Conservation (phyloP, 2,888 invertebrate species). For the Heliconius hortense region DNA sequence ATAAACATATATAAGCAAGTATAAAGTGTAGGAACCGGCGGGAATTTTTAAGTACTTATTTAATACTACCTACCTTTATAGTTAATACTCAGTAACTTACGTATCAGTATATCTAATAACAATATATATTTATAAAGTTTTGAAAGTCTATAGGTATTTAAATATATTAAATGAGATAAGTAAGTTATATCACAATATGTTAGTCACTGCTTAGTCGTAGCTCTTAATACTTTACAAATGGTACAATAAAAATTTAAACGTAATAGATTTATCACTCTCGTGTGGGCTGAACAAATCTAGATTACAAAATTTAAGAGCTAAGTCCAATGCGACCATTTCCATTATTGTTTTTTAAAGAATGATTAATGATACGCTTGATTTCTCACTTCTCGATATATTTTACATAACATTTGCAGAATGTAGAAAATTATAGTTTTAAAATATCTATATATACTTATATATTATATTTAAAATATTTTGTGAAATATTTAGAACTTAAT, state of each 20-base stretch:
- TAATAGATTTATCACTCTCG: slow-evolving; percentile 7
- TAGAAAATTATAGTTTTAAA: not conserved
- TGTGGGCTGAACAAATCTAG: slow-evolving; percentile 16
- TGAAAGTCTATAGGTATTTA: not conserved
- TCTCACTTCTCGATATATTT: not conserved
- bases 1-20: too few species aligned
- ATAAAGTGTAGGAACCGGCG: too few species aligned
- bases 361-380: not conserved
- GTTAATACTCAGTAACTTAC: too few species aligned
- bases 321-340: not conserved
- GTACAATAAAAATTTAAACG: slow-evolving; percentile 17
- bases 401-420: not conserved
- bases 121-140: too few species aligned
- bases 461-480: not conserved
- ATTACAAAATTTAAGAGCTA: slow-evolving; percentile 13
- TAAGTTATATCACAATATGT: slow-evolving; percentile 5
- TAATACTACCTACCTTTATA: too few species aligned
- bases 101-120: too few species aligned
- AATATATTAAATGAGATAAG: not conserved
- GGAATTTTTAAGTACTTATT: too few species aligned
- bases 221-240: not conserved
- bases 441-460: too few species aligned
- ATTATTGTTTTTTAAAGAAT: slow-evolving; percentile 18
- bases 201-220: not conserved
- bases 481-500: not conserved